A percentile compares a stretch with the other conserved stretches of the same genome.
Conservation (phyloP, 2,888 invertebrate genomes). For the Seira ritae region DNA sequence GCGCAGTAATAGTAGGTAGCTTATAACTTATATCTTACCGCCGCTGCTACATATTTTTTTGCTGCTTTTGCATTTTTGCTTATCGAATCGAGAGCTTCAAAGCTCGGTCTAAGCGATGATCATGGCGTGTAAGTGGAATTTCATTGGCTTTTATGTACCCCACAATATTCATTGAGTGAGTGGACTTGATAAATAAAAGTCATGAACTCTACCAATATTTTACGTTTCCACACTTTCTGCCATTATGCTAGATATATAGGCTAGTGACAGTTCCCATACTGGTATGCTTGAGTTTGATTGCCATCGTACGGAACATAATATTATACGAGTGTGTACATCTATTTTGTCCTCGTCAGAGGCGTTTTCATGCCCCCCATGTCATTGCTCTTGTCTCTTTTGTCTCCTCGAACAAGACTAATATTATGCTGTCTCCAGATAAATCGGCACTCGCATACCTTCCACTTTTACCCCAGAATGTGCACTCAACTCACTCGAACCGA, state of each 20-base stretch:
- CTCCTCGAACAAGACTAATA: slow-evolving; percentile 10
- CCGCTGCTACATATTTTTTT: too few relatives aligned
- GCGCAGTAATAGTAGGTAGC: too few relatives aligned
- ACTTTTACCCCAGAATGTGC: neutral
- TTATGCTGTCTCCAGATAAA: slow-evolving; percentile 5
- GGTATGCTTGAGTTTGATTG: too few relatives aligned
- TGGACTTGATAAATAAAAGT: slow-evolving; percentile 19
- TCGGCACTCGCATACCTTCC: slow-evolving; percentile 11
- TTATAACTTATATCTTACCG: too few relatives aligned
- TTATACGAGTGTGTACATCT: neutral
- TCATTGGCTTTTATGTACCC: too few relatives aligned
- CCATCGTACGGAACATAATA: neutral
- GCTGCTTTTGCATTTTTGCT: too few relatives aligned
- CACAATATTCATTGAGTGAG: neutral
- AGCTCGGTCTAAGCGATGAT: too few relatives aligned
- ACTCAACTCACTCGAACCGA: neutral
- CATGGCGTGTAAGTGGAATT: too few relatives aligned
- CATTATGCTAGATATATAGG: neutral
- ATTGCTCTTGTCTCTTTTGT: slow-evolving; percentile 20
- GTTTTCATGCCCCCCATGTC: neutral
- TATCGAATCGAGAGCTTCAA: too few relatives aligned
- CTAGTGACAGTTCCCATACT: neutral
- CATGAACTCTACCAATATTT: slow-evolving; percentile 6
- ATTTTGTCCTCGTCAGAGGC: neutral
- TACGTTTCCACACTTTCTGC: neutral